phyloP scores from a whole-genome alignment of 2,888 invertebrate genomes.

The Thymelicus sylvestris region DNA sequence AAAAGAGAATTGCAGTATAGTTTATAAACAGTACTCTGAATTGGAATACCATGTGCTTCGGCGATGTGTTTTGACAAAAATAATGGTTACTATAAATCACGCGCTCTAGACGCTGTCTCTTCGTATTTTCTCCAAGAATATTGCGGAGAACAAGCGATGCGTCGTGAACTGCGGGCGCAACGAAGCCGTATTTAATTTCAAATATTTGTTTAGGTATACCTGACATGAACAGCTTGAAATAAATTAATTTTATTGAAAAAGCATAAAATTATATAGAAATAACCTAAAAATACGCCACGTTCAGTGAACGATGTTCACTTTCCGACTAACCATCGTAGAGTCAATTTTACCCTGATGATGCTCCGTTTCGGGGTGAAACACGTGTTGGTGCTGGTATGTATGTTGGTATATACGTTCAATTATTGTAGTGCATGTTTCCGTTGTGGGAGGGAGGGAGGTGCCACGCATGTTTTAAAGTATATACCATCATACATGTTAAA shows the following conservation, averaged over 20 bases:
- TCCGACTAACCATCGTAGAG: too few species aligned
- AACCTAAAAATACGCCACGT: too few species aligned
- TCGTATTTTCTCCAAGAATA: constrained; percentile 34
- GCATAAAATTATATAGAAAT: too few species aligned
- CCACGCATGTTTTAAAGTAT: too few species aligned
- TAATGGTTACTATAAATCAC: constrained; percentile 34
- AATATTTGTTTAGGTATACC: constrained; percentile 32
- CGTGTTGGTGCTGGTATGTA: too few species aligned
- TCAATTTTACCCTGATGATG: too few species aligned
- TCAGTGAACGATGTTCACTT: too few species aligned
- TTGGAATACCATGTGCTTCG: constrained; percentile 29
- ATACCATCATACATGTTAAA: too few species aligned
- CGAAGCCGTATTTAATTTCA: constrained; percentile 43
- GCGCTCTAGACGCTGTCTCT: constrained; percentile 33
- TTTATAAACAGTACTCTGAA: constrained; percentile 23
- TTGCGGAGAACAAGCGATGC: constrained; percentile 29
- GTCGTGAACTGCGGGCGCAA: constrained; percentile 36
- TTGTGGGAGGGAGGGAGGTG: too few species aligned
- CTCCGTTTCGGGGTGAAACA: too few species aligned
- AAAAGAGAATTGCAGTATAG: constrained; percentile 2
- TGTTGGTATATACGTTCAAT: too few species aligned
- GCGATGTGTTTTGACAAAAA: constrained; percentile 33
- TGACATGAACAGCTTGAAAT: background rate
- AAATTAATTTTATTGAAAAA: background rate
- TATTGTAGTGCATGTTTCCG: too few species aligned